Evolutionary conservation across 2,888 invertebrate genomes (phyloP).

Genomic region (Drepanosiphum platanoidis): DNA sequence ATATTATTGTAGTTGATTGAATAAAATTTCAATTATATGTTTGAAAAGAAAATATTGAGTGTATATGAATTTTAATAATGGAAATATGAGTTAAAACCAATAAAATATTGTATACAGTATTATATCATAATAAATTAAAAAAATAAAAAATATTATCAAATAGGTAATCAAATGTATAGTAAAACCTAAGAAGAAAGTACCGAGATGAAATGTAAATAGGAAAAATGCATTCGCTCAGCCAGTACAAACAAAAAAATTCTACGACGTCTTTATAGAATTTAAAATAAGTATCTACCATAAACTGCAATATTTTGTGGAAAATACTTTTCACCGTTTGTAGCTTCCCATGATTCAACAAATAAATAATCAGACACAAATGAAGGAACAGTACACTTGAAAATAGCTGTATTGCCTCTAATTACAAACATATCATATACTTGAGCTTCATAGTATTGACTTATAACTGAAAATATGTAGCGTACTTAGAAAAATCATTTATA

Average conservation of each 20-base stretch:
- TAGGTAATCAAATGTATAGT: not conserved
- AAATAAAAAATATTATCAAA: not conserved
- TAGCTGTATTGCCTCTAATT: constrained; percentile 82
- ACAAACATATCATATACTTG: constrained; percentile 88
- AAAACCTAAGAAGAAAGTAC: not conserved
- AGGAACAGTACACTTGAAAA: constrained; percentile 83
- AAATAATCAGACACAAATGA: constrained; percentile 89
- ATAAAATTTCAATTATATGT: not conserved
- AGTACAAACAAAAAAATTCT: not conserved
- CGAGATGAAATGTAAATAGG: not conserved
- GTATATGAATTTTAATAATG: not conserved
- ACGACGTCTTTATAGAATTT: not conserved
- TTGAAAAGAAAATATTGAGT: not conserved
- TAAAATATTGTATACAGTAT: not conserved
- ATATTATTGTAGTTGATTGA: not conserved
- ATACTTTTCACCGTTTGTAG: constrained; percentile 67
- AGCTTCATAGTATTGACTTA: constrained; percentile 85
- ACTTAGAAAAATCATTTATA: too few species aligned
- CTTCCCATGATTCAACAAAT: constrained; percentile 80
- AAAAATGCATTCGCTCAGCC: not conserved
- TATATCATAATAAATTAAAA: not conserved
- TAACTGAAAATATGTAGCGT: constrained; percentile 72
- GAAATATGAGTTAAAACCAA: too few species aligned
- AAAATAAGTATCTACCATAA: constrained; percentile 32
- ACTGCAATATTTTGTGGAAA: constrained; percentile 19